Conservation (phyloP, 1,140 invertebrate genomes). For the Lordiphosa stackelbergi region DNA sequence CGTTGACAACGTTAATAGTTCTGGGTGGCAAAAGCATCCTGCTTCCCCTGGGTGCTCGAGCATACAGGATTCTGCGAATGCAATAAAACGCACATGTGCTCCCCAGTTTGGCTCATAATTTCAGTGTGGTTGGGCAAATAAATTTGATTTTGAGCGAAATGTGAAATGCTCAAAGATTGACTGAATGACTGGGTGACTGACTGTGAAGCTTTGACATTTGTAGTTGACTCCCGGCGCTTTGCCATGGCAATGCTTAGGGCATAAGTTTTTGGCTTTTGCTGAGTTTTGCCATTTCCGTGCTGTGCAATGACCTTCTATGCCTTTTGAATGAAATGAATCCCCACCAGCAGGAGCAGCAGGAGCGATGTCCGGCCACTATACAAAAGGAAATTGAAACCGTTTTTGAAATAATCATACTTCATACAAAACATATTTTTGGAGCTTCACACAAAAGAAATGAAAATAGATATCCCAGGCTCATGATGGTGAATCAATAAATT, state of each 20-base stretch:
- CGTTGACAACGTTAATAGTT: constrained; percentile 56
- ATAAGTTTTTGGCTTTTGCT: constrained; percentile 29
- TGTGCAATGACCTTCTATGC: constrained; percentile 33
- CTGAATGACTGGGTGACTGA: constrained; percentile 23
- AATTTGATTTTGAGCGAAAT: constrained; percentile 68
- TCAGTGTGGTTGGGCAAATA: constrained; percentile 64
- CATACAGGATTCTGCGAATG: constrained; percentile 41
- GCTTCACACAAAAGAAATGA: too few species aligned
- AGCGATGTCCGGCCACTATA: background rate
- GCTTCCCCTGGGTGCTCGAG: background rate
- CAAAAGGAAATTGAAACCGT: too few species aligned
- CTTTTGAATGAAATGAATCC: constrained; percentile 18
- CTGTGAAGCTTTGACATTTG: constrained; percentile 21
- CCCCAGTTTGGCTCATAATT: constrained; percentile 49
- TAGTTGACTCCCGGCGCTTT: constrained; percentile 30
- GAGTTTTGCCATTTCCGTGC: constrained; percentile 27
- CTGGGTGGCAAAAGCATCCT: constrained; percentile 18
- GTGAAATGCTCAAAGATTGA: constrained; percentile 55
- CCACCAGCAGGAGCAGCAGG: background rate
- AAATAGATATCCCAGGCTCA: too few species aligned
- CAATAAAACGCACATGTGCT: constrained; percentile 73
- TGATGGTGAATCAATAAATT: too few species aligned
- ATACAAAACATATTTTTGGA: too few species aligned
- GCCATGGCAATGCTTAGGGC: constrained; percentile 1
- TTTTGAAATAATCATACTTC: too few species aligned